Percentiles rank a stretch among this genome's conserved stretches.
Conservation (phyloP, 2,797 vertebrate species). For the Brachyrhaphis roseni region DNA sequence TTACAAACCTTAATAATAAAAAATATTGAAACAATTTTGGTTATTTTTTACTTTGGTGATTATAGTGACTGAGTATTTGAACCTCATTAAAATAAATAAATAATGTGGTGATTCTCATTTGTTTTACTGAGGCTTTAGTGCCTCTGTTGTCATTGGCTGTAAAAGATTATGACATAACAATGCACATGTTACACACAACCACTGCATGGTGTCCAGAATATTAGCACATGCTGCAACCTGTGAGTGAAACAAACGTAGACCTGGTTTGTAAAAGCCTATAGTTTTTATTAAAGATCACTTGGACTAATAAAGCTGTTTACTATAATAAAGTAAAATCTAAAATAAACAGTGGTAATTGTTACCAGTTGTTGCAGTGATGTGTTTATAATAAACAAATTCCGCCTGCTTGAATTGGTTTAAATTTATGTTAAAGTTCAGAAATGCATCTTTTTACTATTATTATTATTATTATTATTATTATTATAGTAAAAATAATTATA, state of each 20-base stretch:
- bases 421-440: not conserved
- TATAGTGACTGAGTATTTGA: not conserved
- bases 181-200: conserved; percentile 30
- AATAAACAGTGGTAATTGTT: not conserved
- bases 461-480: not conserved
- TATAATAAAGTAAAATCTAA: not conserved
- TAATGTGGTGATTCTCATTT: not conserved
- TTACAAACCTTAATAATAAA: not conserved
- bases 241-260: conserved; percentile 26
- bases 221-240: conserved; percentile 21
- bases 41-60: not conserved
- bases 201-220: conserved; percentile 39
- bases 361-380: not conserved
- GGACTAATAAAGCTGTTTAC: not conserved
- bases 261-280: not conserved
- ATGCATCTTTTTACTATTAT: not conserved
- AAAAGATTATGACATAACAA: conserved; percentile 48
- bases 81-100: not conserved
- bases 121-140: conserved; percentile 14
- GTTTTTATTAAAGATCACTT: not conserved
- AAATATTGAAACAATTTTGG: not conserved
- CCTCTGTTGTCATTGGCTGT: conserved; percentile 22
- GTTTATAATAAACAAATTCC: not conserved
- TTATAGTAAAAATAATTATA: too few relatives aligned
- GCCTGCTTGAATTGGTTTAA: not conserved